Base-by-base conservation (phyloP, 2,113 vertebrate genomes). In the Rhabdomys dilectus region DNA sequence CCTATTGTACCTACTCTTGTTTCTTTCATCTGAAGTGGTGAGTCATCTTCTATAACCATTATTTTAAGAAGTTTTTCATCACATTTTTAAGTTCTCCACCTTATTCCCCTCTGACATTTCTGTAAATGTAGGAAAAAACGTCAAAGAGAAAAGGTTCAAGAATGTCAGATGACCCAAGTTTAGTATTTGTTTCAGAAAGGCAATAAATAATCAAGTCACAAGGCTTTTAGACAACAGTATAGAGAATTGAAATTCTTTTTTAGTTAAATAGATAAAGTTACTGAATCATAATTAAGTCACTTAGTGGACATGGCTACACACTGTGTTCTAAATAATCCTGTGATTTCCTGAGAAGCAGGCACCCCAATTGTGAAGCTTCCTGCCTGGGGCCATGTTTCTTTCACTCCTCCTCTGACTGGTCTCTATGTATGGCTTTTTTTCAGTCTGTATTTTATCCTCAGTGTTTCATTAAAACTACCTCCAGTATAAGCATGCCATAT, bases 381-480 rank as follows among this genome's bases (percentile, higher is more conserved):
- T 93, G 53, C 31, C 89, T 96, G 60, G 53, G 80, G 77, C 26
- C 51, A n/a, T 91, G 60, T 96, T 72, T 75, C 26, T 84, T 91
- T 68, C 24, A 45, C 73, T 76, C 81, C 42, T 22, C 88, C 66
- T 91, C 4, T 77, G 76, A 1, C 72, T 36, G 11, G 10, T 45
- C 53, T 97, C 48, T 70, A 89, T 12, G 6, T 91, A 2, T 3
- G 22, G 0, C 13, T 95, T 96, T 95, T 84, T 85, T 96, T 78
- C 93, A 94, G 48, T 42, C 19, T 85, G 3, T 89, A 8, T 36
- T 51, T 96, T 48, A 96, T 56, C 39, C 2, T 72, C 78, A 29
- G 17, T 95, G 34, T 96, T 97, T 97, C 92, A 96, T 95, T 97
- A 97, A 95, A 94, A 96, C 76, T 94, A 6, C 76, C 86, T 92